Evolutionary conservation across 2,888 invertebrate species (phyloP).

Genomic region (Chymomyza fuscimana): DNA sequence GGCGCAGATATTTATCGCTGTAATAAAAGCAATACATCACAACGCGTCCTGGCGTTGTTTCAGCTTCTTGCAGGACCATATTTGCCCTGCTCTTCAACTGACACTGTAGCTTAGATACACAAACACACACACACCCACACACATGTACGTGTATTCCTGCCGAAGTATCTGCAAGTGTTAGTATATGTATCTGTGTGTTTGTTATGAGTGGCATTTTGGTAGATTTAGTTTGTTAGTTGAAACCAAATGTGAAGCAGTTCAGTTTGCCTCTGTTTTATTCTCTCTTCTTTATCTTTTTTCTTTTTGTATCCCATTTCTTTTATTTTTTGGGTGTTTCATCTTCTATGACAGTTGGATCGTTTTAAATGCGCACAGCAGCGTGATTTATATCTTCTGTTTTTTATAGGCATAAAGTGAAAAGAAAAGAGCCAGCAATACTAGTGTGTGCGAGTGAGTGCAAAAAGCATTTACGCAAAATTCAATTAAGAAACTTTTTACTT

Average conservation of each 20-base stretch:
- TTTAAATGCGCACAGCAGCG: background rate
- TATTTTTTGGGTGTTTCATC: background rate
- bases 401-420: background rate
- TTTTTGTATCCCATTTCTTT: background rate
- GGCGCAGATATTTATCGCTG: conserved; percentile 32
- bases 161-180: background rate
- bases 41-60: conserved; percentile 26
- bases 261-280: background rate
- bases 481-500: conserved; percentile 56
- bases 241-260: background rate
- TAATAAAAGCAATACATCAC: conserved; percentile 54
- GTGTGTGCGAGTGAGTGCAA: background rate
- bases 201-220: conserved; percentile 4
- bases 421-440: background rate
- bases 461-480: conserved; percentile 45
- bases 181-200: background rate
- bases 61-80: conserved; percentile 1
- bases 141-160: background rate
- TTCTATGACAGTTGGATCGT: background rate
- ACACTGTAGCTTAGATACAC: conserved; percentile 29
- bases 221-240: background rate
- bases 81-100: conserved; percentile 17
- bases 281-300: too few species aligned
- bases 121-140: conserved; percentile 29
- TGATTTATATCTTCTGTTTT: background rate